Evolutionary conservation across 2,888 invertebrate genomes (phyloP), one percentile per base, ranked within the genome.

Genomic region (Polyploca ridens): DNA sequence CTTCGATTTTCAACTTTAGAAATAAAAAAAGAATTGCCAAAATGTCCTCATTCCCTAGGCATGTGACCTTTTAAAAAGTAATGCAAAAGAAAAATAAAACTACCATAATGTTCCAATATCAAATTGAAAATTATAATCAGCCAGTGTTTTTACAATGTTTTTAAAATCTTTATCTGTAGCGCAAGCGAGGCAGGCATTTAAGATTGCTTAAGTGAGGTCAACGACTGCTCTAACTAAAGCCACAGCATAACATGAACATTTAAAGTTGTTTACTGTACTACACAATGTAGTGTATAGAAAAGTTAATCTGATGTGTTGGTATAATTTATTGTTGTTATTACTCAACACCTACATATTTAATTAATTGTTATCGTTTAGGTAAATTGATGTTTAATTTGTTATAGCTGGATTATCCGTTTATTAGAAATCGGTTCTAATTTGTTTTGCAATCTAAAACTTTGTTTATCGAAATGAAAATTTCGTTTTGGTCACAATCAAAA

Each of bases 191-290:
- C 10, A 38, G 38, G 69, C 73, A 66, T 72, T 70, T 14, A 44
- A 14, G 44, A 46, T 46, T 46, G n/a, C 46, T n/a, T 46, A 46
- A 46, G 64, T 59, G 63, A 70, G 77, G 73, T 82, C 77, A 75
- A 65, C 71, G 80, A 67, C 74, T 71, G 69, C 58, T 67, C 65
- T 68, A 3, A 19, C 54, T 19, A 54, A 54, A 54, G 54, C 54
- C 54, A 54, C 54, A 54, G 14, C 4, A n/a, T 19, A 10, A 54
- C 54, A 7, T 54, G n/a, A 54, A 54, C 8, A 54, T 54, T 27
- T 27, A 8, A 3, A 54, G 19, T 10, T 19, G 6, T 54, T 10
- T 14, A n/a, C 1, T 46, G n/a, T 46, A 46, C 16, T 49, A 2
- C 16, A 44, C 0, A 7, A 54, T 16, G 13, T 13, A 41, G 10